These are phyloP conservation scores for Arctopsyche grandis DNA, from an alignment of 1,140 invertebrate genomes.

Conservation along the genomic window DNA sequence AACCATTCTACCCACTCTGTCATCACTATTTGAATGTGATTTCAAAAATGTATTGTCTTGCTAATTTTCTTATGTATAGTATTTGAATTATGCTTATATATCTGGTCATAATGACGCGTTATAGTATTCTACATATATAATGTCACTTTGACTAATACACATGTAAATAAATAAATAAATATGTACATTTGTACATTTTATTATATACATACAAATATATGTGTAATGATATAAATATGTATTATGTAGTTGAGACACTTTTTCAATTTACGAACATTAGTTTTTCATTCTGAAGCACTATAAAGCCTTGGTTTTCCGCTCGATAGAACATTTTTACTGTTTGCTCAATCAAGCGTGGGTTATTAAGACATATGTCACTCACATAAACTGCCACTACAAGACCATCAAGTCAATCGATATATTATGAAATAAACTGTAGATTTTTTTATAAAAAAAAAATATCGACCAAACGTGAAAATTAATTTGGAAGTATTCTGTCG, in stretches of 20 bases:
- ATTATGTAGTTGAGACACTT: no score
- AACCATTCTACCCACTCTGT: no score
- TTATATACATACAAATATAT: background rate
- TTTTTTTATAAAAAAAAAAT: background rate
- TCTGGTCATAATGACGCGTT: no score
- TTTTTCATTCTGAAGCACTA: no score
- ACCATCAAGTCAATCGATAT: background rate
- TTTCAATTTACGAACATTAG: no score
- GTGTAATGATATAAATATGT: background rate
- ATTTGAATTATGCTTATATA: no score
- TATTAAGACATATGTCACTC: conserved; percentile 15
- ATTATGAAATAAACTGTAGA: background rate
- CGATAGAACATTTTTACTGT: background rate
- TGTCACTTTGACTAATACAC: background rate
- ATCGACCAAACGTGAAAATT: no score
- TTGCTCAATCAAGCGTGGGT: background rate
- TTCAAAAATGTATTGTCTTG: no score
- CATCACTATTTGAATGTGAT: no score
- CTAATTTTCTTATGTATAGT: no score
- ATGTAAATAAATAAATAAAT: background rate
- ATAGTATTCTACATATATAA: no score
- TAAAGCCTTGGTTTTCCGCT: background rate
- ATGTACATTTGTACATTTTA: background rate
- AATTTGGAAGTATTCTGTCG: no score
- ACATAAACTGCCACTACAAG: background rate